These are phyloP conservation scores for Montipora foliosa DNA, from an alignment of 64 coral and sea anemone genomes.

Conservation along the genomic window DNA sequence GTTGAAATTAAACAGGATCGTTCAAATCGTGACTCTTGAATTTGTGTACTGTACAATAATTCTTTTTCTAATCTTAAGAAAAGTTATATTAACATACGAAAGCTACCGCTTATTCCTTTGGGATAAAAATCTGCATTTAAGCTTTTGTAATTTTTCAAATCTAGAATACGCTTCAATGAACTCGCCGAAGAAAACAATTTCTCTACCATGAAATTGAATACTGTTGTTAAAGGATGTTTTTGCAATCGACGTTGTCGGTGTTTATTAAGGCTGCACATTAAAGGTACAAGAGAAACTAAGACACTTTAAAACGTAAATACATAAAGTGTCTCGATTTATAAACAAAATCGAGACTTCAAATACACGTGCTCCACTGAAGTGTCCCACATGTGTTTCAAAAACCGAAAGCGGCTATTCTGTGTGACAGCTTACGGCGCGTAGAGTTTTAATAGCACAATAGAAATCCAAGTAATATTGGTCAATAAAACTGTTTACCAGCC, in stretches of 20 bases:
- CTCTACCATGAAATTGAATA: constrained; percentile 15
- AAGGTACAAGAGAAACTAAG: background rate
- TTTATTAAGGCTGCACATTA: background rate
- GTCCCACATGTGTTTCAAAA: background rate
- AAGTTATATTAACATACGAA: background rate
- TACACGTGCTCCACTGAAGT: background rate
- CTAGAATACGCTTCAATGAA: constrained; percentile 29
- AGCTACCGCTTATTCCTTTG: background rate
- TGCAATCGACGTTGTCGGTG: background rate
- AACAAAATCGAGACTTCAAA: background rate
- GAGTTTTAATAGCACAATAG: background rate
- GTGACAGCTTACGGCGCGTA: background rate
- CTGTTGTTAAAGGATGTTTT: background rate
- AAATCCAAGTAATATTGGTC: background rate
- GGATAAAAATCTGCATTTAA: background rate
- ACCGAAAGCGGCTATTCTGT: background rate
- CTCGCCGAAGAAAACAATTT: constrained; percentile 15
- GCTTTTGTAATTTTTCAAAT: constrained; percentile 25
- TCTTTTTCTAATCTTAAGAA: background rate
- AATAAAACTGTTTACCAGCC: too few species aligned
- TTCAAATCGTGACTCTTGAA: background rate
- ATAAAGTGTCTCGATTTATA: background rate
- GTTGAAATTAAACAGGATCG: background rate
- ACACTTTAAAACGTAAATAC: background rate
- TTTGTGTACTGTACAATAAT: constrained; percentile 29